A percentile compares a stretch with the other conserved stretches of the same genome.
These are phyloP conservation scores for Toxotes chatareus DNA, from an alignment of 2,113 vertebrate genomes.

Conservation along the genomic window DNA sequence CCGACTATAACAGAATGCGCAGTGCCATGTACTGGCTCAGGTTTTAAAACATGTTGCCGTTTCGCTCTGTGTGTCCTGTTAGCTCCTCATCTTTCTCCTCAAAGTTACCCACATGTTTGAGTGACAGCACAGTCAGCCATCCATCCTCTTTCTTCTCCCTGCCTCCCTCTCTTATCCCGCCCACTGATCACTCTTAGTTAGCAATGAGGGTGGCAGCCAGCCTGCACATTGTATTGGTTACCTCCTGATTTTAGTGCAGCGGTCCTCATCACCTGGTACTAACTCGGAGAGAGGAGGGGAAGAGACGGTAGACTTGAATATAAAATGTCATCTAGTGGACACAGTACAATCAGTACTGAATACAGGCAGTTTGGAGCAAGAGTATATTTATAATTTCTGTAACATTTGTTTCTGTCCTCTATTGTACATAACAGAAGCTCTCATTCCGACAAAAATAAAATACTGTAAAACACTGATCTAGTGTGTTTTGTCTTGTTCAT, in stretches of 20 bases:
- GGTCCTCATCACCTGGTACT: conserved; percentile 19
- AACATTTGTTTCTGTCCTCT: conserved; percentile 81
- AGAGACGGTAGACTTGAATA: conserved; percentile 20
- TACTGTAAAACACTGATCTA: conserved; percentile 31
- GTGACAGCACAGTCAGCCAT: conserved; percentile 29
- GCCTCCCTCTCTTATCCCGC: conserved; percentile 20
- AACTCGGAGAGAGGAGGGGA: conserved; percentile 8
- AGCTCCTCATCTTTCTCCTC: conserved; percentile 30
- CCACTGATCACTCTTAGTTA: conserved; percentile 17
- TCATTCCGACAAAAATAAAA: conserved; percentile 79
- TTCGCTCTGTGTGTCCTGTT: conserved; percentile 35
- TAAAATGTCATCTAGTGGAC: conserved; percentile 22
- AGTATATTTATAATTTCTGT: conserved; percentile 85
- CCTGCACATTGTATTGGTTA: conserved; percentile 17
- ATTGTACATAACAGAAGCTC: conserved; percentile 85
- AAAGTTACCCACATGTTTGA: conserved; percentile 9
- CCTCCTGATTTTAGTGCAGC: conserved; percentile 33
- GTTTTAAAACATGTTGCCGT: conserved; percentile 80
- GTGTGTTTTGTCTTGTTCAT: not conserved
- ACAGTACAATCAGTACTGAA: conserved; percentile 22
- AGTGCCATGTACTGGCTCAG: conserved; percentile 96
- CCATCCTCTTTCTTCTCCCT: conserved; percentile 4
- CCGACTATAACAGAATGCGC: conserved; percentile 96
- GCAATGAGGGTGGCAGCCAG: conserved; percentile 11
- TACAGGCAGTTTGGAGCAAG: conserved; percentile 55